A percentile compares a stretch with the other conserved stretches of the same genome.
Conservation (phyloP, 2,797 vertebrate genomes). For the Diplodus puntazzo region DNA sequence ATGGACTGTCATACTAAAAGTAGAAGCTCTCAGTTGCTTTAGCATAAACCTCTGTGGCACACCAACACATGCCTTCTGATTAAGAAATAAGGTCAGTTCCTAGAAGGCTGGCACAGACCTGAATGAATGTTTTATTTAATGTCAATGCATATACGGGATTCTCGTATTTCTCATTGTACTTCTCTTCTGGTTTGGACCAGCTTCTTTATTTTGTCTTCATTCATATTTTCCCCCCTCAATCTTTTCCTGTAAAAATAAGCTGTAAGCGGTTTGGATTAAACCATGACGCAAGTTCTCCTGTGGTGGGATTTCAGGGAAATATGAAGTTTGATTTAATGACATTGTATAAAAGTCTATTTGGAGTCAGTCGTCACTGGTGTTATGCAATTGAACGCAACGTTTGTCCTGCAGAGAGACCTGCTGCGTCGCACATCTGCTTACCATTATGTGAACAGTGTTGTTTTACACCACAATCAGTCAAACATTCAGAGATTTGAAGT, state of each 20-base stretch:
- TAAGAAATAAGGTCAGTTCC: background rate
- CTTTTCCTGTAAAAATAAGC: background rate
- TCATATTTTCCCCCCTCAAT: conserved; percentile 14
- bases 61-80: background rate
- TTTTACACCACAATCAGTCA: conserved; percentile 50
- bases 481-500: conserved; percentile 27
- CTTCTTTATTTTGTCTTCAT: background rate
- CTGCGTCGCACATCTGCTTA: conserved; percentile 64
- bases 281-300: conserved; percentile 19
- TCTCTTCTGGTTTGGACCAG: background rate
- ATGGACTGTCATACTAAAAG: background rate
- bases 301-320: conserved; percentile 45
- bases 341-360: conserved; percentile 25
- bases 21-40: background rate
- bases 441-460: conserved; percentile 42
- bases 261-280: conserved; percentile 26
- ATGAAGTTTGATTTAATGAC: conserved; percentile 42
- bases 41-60: background rate
- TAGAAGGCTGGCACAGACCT: background rate
- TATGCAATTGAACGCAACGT: conserved; percentile 33
- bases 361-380: conserved; percentile 19
- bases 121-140: background rate
- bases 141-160: background rate
- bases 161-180: background rate
- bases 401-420: conserved; percentile 34